Evolutionary conservation across 2,113 vertebrate genomes (phyloP), one percentile per base, ranked within the genome.

Genomic region (Nibea albiflora): DNA sequence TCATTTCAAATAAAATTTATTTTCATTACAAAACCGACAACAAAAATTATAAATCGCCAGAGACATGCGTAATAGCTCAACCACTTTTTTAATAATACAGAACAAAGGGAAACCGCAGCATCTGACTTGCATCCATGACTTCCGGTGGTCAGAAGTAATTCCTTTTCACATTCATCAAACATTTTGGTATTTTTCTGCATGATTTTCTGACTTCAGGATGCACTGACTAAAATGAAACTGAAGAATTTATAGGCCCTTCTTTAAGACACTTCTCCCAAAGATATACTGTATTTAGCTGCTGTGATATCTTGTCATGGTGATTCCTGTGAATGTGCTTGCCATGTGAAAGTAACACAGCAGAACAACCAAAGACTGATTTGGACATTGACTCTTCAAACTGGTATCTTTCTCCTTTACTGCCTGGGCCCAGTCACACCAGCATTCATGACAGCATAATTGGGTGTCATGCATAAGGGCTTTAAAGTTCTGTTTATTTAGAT

Each of bases 21-120:
- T 85, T 83, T 90, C 60, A 69, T 84, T 84, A 85, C 88, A 88
- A 90, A 90, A 85, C 71, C 22, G 16, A 76, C 67, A 81, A 86
- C 81, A 86, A 42, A 89, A 89, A 71, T 76, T 71, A 85, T 65
- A 76, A 85, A 80, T 83, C 5, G 52, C 52, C 80, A 72, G 66
- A 85, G 71, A 78, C 80, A 84, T 88, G 88, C 74, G 61, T 76
- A 76, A 76, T 63, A 82, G 88, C 73, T 75, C 73, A 83, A 67
- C 52, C 76, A 72, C 39, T 65, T 44, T 81, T 56, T 71, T 53
- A 64, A 83, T 63, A 73, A 86, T 79, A 82, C 78, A 84, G 66
- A 81, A 76, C 72, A 79, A 54, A 39, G 17, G 66, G 70, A 78
- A 84, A 78, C 49, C 28, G 50, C 49, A 75, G 50, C n/a, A 5